Evolutionary conservation across 2,888 invertebrate genomes (phyloP).

Genomic region (Polydrusus cervinus): DNA sequence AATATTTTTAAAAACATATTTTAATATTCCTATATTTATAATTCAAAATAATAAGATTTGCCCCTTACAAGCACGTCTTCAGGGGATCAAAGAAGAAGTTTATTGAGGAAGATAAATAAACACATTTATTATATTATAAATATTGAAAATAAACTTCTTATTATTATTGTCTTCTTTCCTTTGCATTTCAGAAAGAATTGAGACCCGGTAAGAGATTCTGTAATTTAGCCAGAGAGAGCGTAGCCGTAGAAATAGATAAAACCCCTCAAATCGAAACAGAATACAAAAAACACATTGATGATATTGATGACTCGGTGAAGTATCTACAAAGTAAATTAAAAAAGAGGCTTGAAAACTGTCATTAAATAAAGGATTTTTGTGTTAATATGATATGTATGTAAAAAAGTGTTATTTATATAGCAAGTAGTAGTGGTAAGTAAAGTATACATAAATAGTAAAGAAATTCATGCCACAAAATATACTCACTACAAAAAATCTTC

Average conservation of each 20-base stretch:
- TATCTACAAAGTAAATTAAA: constrained; percentile 43
- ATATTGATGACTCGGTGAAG: constrained; percentile 56
- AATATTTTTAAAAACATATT: too few relatives aligned
- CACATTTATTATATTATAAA: too few relatives aligned
- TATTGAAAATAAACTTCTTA: too few relatives aligned
- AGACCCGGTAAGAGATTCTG: constrained; percentile 57
- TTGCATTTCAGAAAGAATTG: constrained; percentile 56
- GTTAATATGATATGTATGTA: not conserved
- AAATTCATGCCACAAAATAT: too few relatives aligned
- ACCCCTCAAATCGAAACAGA: constrained; percentile 53
- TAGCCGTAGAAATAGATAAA: constrained; percentile 49
- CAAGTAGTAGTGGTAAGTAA: too few relatives aligned
- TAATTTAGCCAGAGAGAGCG: constrained; percentile 48
- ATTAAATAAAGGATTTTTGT: constrained; percentile 1
- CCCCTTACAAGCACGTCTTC: too few relatives aligned
- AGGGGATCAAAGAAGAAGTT: too few relatives aligned
- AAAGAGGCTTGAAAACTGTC: constrained; percentile 15
- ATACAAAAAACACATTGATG: constrained; percentile 57
- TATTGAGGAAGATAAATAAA: too few relatives aligned
- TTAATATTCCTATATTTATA: too few relatives aligned
- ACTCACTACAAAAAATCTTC: too few relatives aligned
- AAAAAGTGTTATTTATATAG: not conserved
- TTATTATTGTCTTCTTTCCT: constrained; percentile 31
- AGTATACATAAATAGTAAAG: too few relatives aligned
- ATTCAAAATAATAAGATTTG: too few relatives aligned